These are phyloP conservation scores for Halesus radiatus DNA, from an alignment of 1,140 invertebrate genomes.

Conservation along the genomic window DNA sequence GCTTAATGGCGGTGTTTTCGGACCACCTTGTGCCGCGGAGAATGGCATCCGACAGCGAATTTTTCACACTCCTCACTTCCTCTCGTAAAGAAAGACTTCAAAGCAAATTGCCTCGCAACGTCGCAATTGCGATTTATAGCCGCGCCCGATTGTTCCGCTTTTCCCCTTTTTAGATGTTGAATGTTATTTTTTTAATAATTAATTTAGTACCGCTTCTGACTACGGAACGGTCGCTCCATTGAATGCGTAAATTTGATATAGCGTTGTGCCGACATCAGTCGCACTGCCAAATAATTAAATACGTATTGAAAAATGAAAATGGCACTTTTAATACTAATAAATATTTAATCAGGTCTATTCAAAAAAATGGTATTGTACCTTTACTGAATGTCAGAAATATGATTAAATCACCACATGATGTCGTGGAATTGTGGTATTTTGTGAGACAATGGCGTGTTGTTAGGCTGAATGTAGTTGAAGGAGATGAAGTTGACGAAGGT, in stretches of 20 bases:
- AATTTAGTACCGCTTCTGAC: slow-evolving; percentile 19
- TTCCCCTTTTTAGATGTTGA: slow-evolving; percentile 10
- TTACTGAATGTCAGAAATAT: too few species aligned
- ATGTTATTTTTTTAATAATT: slow-evolving; percentile 8
- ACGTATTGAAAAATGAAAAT: too few species aligned
- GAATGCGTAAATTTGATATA: not conserved
- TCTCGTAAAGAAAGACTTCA: slow-evolving; percentile 38
- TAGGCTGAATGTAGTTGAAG: too few species aligned
- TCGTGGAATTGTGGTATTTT: too few species aligned
- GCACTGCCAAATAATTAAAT: too few species aligned
- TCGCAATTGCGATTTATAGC: slow-evolving; percentile 46
- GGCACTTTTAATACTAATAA: too few species aligned
- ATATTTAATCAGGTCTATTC: too few species aligned
- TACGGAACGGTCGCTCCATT: not conserved
- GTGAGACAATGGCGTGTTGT: too few species aligned
- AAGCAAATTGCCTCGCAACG: slow-evolving; percentile 44
- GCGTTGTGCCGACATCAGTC: too few species aligned
- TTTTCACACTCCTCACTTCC: slow-evolving; percentile 37
- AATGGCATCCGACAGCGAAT: slow-evolving; percentile 33
- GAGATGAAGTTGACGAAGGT: too few species aligned
- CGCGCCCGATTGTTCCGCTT: not conserved
- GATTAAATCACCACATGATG: too few species aligned
- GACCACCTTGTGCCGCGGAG: slow-evolving; percentile 9
- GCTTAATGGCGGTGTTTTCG: not conserved
- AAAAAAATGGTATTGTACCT: too few species aligned